phyloP scores from a whole-genome alignment of 2,888 invertebrate genomes.

The Cabera pusaria region DNA sequence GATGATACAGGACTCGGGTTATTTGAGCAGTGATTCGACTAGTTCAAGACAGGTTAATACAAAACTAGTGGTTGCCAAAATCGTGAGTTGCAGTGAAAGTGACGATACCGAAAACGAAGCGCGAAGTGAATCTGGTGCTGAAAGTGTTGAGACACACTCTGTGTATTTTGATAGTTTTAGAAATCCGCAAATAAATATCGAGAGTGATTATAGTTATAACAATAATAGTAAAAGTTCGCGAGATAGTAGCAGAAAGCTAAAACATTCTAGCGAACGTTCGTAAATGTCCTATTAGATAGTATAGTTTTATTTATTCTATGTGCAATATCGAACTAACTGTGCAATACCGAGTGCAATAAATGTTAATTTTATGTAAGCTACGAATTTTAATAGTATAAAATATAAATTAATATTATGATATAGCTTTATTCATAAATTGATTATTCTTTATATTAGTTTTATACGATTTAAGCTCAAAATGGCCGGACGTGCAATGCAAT shows the following conservation, averaged over 20 bases:
- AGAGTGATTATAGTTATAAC: constrained; percentile 42
- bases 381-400: constrained; percentile 12
- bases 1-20: constrained; percentile 90
- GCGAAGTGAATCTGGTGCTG: constrained; percentile 93
- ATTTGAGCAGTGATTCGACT: constrained; percentile 92
- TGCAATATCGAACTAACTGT: constrained; percentile 35
- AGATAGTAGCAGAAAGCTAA: constrained; percentile 44
- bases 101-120: constrained; percentile 92
- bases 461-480: constrained; percentile 32
- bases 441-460: constrained; percentile 20
- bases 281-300: constrained; percentile 32
- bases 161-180: constrained; percentile 91
- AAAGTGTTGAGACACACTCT: constrained; percentile 93
- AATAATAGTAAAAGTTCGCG: constrained; percentile 45
- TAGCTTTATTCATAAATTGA: no score
- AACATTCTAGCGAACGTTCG: constrained; percentile 29
- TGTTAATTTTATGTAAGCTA: constrained; percentile 13
- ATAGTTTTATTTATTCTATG: constrained; percentile 21
- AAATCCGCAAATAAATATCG: constrained; percentile 60
- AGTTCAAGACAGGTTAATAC: constrained; percentile 76
- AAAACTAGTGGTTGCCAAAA: constrained; percentile 75
- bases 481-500: constrained; percentile 82
- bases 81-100: constrained; percentile 87
- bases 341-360: constrained; percentile 63
- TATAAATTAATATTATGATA: constrained; percentile 11